These are phyloP conservation scores for Caenorhabditis doughertyi DNA, from an alignment of 2,888 invertebrate genomes.

Conservation along the genomic window DNA sequence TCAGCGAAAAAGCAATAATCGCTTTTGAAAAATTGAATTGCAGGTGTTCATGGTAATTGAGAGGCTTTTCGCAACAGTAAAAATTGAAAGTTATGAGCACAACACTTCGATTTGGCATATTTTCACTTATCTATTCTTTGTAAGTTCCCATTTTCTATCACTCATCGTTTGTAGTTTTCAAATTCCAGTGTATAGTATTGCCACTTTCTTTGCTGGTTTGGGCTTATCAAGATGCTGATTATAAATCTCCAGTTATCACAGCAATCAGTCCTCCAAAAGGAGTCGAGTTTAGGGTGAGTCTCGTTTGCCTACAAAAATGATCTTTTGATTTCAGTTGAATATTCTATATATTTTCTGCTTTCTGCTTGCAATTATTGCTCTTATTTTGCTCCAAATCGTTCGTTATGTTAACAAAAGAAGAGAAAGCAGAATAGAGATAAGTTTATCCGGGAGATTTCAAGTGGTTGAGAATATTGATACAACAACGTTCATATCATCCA, in stretches of 20 bases:
- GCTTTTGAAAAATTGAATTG: not conserved
- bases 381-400: constrained; percentile 51
- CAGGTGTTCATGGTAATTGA: constrained; percentile 59
- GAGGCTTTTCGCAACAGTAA: constrained; percentile 48
- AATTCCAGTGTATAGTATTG: constrained; percentile 54
- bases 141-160: constrained; percentile 7
- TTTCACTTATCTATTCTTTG: constrained; percentile 37
- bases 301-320: too few relatives aligned
- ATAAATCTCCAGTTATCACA: constrained; percentile 47
- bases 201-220: constrained; percentile 43
- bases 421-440: constrained; percentile 49
- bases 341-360: constrained; percentile 53
- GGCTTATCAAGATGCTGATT: constrained; percentile 56
- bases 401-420: constrained; percentile 38
- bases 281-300: constrained; percentile 36
- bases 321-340: constrained; percentile 56
- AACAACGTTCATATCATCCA: constrained; percentile 55
- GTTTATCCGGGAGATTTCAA: constrained; percentile 56
- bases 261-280: constrained; percentile 61
- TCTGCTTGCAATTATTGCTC: constrained; percentile 46
- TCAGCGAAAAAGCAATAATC: not conserved
- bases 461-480: constrained; percentile 58
- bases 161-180: not conserved
- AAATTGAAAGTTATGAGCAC: constrained; percentile 54
- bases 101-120: constrained; percentile 34